Evolutionary conservation across 37 sponge, comb jelly and placozoan genomes (phyloP), one percentile per base, ranked within the genome.

Genomic region (Geodia barretti): DNA sequence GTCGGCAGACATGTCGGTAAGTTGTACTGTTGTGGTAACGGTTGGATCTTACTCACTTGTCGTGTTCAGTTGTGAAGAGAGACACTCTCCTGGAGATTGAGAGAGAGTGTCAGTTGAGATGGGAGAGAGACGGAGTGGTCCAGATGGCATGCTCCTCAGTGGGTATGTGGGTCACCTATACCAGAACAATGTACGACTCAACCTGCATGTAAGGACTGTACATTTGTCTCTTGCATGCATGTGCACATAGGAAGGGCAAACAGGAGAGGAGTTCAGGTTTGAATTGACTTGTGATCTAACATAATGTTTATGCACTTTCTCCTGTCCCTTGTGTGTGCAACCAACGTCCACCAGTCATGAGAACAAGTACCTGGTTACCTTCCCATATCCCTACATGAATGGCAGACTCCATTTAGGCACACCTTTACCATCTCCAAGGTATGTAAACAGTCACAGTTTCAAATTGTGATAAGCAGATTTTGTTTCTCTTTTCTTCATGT

Each of bases 351-450:
- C n/a, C 61, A 71, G 72, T 30, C 76, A 77, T 60, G 28, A 34
- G 0, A 88, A 93, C 47, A 98, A 95, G 69, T 98, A 86, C 66
- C 88, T 98, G 81, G 96, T 78, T 32, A 95, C 96, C 0, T 97
- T 99, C 78, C 99, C 99, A 0, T 99, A 90, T 75, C 99, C 99
- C 24, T 99, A 99, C 87, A 98, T 98, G 99, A 98, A 98, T 75
- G 99, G 99, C 0, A 74, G 89, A 17, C 93, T 99, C 26, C 99
- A 99, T 80, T 78, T 99, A 0, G 99, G 11, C 99, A 99, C 78
- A 94, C 95, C 37, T 99, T 94, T 84, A 91, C 95, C 43, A 78
- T 99, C 43, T 90, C 93, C 24, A 99, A 99, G 87, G 99, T 94
- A 62, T 26, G 41, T 29, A 3, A 24, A 39, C 43, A 62, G 26